A percentile compares a stretch with the other conserved stretches of the same genome.
Evolutionary conservation across 2,113 vertebrate genomes (phyloP).

Genomic region (Ancistrus triradiatus): DNA sequence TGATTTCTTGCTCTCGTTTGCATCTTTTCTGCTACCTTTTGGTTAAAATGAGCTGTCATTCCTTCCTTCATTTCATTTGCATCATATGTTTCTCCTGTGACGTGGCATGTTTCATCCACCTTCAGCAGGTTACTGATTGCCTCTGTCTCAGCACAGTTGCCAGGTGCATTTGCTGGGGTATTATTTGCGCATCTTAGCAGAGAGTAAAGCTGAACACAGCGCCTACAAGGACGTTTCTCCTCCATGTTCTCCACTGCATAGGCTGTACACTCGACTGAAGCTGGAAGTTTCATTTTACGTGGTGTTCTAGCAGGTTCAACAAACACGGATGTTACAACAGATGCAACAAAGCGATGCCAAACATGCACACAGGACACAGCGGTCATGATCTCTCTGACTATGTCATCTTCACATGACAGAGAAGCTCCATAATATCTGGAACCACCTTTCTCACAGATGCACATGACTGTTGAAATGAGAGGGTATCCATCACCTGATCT

Average conservation of each 20-base stretch:
- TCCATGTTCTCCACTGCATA: neutral
- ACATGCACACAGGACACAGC: slow-evolving; percentile 3
- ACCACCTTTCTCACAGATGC: neutral
- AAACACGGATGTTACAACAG: neutral
- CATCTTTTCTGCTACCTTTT: too few species aligned
- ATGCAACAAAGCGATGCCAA: neutral
- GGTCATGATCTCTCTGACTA: slow-evolving; percentile 1
- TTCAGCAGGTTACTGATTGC: neutral
- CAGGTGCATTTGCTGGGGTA: neutral
- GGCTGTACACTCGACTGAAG: neutral
- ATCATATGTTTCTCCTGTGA: too few species aligned
- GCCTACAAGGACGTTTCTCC: neutral
- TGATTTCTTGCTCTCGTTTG: too few species aligned
- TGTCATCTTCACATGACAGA: neutral
- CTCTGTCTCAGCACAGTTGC: slow-evolving; percentile 20
- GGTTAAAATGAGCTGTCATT: too few species aligned
- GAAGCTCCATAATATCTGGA: slow-evolving; percentile 1
- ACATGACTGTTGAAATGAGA: slow-evolving; percentile 4
- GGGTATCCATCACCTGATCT: neutral
- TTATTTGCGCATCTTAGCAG: neutral
- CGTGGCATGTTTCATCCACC: neutral
- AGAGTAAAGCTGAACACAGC: neutral
- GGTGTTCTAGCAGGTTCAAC: neutral
- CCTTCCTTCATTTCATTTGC: too few species aligned
- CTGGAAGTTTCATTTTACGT: neutral